A percentile compares a stretch with the other conserved stretches of the same genome.
These are phyloP conservation scores for Pocillopora meandrina DNA, from an alignment of 92 coral and sea anemone species.

Conservation along the genomic window DNA sequence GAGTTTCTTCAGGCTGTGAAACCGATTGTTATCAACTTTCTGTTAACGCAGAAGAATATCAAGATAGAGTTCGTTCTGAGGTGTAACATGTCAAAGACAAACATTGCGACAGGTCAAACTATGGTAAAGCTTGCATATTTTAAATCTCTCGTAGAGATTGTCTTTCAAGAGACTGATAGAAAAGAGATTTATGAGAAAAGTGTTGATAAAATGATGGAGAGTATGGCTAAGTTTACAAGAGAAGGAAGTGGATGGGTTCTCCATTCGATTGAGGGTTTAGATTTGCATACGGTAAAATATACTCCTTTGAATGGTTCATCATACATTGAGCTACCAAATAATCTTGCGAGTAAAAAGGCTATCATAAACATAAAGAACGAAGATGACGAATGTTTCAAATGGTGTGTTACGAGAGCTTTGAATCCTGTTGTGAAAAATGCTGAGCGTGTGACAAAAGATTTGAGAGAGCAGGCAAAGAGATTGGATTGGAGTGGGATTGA, in stretches of 20 bases:
- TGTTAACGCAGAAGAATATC: not conserved
- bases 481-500: constrained; percentile 53
- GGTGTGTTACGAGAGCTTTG: too few relatives aligned
- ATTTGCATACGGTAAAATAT: constrained; percentile 12
- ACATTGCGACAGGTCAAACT: too few relatives aligned
- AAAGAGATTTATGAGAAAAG: too few relatives aligned
- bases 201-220: too few relatives aligned
- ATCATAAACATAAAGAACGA: constrained; percentile 49
- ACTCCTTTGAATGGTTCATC: too few relatives aligned
- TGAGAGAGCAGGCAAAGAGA: constrained; percentile 35
- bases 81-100: constrained; percentile 30
- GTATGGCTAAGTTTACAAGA: too few relatives aligned
- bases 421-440: constrained; percentile 32
- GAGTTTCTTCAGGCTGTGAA: not conserved
- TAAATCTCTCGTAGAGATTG: not conserved
- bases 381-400: too few relatives aligned
- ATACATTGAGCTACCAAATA: constrained; percentile 23
- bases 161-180: too few relatives aligned
- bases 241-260: constrained; percentile 43
- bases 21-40: not conserved
- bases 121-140: constrained; percentile 14
- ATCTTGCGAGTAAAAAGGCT: constrained; percentile 33
- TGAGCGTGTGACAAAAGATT: constrained; percentile 40
- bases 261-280: constrained; percentile 10
- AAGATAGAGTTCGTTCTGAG: constrained; percentile 8